These are phyloP conservation scores for Tetramorium parvispinum DNA, from an alignment of 1,140 invertebrate species.

Conservation along the genomic window DNA sequence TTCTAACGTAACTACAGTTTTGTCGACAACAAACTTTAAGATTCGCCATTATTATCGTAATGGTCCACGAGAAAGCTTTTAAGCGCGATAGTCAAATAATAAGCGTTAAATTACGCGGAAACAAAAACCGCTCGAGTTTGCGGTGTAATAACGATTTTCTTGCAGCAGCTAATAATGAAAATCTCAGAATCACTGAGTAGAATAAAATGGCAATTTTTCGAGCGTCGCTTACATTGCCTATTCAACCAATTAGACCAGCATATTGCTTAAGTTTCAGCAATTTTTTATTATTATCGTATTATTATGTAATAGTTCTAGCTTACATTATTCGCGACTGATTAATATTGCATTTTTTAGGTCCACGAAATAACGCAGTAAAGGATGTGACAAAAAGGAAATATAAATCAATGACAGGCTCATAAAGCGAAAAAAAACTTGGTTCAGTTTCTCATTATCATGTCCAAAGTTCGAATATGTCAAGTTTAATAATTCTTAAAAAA, in stretches of 20 bases:
- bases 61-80: background rate
- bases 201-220: background rate
- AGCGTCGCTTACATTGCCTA: background rate
- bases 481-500: background rate
- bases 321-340: background rate
- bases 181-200: background rate
- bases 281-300: background rate
- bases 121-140: background rate
- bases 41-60: conserved; percentile 20
- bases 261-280: background rate
- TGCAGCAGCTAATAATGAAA: background rate
- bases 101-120: conserved; percentile 3
- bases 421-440: background rate
- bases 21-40: conserved; percentile 1
- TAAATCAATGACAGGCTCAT: background rate
- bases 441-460: background rate
- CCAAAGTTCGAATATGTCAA: background rate
- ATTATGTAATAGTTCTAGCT: background rate
- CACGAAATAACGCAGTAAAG: background rate
- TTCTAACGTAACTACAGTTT: background rate
- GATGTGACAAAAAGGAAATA: background rate
- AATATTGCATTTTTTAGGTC: background rate
- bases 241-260: background rate
- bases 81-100: conserved; percentile 1
- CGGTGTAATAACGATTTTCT: background rate